These are phyloP conservation scores for Mythimna lalbum DNA, from an alignment of 2,888 invertebrate species.

Conservation along the genomic window DNA sequence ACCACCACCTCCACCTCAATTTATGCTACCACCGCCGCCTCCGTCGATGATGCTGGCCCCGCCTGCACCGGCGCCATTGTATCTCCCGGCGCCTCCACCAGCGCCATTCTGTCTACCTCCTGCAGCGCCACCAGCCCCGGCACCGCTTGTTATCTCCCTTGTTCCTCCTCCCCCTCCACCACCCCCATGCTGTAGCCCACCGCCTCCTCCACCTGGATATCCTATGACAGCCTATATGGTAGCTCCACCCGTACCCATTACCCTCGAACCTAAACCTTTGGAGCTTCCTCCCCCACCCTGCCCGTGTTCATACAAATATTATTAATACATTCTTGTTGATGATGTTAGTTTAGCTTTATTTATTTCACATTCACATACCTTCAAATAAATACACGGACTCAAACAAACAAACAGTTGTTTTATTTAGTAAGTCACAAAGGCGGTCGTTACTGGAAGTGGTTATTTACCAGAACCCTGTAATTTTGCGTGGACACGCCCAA, in stretches of 20 bases:
- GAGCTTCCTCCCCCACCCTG: conserved; percentile 57
- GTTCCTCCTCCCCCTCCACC: conserved; percentile 74
- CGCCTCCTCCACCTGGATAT: conserved; percentile 73
- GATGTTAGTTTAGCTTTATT: conserved; percentile 58
- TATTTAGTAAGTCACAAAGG: conserved; percentile 42
- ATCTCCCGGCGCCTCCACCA: conserved; percentile 54
- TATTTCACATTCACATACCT: conserved; percentile 47
- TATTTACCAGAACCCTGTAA: conserved; percentile 57
- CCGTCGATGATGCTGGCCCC: conserved; percentile 55
- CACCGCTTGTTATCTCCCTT: conserved; percentile 76
- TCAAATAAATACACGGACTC: conserved; percentile 47
- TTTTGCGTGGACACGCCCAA: conserved; percentile 65
- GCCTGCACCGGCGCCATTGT: conserved; percentile 43
- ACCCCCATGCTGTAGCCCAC: conserved; percentile 63
- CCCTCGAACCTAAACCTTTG: conserved; percentile 83
- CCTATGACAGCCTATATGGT: conserved; percentile 85
- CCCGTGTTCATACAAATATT: conserved; percentile 67
- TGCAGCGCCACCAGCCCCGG: conserved; percentile 62
- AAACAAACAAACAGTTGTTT: conserved; percentile 37
- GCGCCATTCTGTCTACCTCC: conserved; percentile 59
- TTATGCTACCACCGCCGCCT: conserved; percentile 49
- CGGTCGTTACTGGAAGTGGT: conserved; percentile 39
- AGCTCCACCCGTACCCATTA: conserved; percentile 80
- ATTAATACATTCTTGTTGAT: conserved; percentile 37
- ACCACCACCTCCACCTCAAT: conserved; percentile 44